phyloP scores from a whole-genome alignment of 2,797 vertebrate genomes.

The Pelodytes ibericus region DNA sequence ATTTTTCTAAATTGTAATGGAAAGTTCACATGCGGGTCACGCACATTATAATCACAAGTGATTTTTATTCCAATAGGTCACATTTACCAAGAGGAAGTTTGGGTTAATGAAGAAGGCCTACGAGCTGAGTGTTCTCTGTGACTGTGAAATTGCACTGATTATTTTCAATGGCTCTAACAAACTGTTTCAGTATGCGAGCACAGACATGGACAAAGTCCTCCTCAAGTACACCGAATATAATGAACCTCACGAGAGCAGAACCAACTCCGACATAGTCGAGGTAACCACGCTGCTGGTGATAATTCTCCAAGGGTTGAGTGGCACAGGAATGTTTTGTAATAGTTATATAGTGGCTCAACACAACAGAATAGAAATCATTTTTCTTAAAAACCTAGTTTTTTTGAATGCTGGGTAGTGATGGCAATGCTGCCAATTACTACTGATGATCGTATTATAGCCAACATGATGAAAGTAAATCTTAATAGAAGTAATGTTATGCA shows the following conservation, averaged over 20 bases:
- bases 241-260: constrained; percentile 98
- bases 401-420: too few relatives aligned
- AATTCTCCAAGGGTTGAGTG: not conserved
- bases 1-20: too few relatives aligned
- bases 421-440: too few relatives aligned
- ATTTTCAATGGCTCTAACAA: constrained; percentile 99
- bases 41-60: constrained; percentile 19
- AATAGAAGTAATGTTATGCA: too few relatives aligned
- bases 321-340: too few relatives aligned
- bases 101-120: constrained; percentile 99
- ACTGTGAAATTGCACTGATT: constrained; percentile 99
- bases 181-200: constrained; percentile 99
- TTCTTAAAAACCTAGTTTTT: too few relatives aligned
- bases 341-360: too few relatives aligned
- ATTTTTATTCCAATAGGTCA: constrained; percentile 81
- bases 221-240: constrained; percentile 99
- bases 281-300: constrained; percentile 71
- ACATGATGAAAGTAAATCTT: too few relatives aligned
- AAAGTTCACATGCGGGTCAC: too few relatives aligned
- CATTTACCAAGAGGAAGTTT: constrained; percentile 99
- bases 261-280: constrained; percentile 99
- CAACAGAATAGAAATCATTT: too few relatives aligned
- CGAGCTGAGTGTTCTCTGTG: constrained; percentile 97
- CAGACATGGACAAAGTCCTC: constrained; percentile 99
- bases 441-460: too few relatives aligned